These are phyloP conservation scores for Sicus ferrugineus DNA, from an alignment of 2,888 invertebrate species.

Conservation along the genomic window DNA sequence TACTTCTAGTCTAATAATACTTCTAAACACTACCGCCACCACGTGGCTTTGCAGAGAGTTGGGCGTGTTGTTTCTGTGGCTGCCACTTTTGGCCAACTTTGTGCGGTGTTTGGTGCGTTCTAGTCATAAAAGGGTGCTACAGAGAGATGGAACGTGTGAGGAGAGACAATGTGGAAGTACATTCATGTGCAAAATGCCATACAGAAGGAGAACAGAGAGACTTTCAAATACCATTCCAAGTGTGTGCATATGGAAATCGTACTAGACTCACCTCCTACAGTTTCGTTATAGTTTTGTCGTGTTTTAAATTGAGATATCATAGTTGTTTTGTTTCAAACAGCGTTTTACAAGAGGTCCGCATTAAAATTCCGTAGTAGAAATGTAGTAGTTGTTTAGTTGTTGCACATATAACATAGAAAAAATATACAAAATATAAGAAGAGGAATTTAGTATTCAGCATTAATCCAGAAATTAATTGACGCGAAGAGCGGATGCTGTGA, in stretches of 20 bases:
- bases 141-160: not conserved
- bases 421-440: constrained; percentile 40
- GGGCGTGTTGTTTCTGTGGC: constrained; percentile 1
- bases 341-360: constrained; percentile 34
- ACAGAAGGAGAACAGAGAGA: constrained; percentile 17
- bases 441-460: constrained; percentile 4
- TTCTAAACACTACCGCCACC: not conserved
- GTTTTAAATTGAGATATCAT: constrained; percentile 43
- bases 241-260: not conserved
- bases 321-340: constrained; percentile 34
- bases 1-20: not conserved
- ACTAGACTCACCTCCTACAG: constrained; percentile 57
- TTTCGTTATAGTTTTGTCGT: constrained; percentile 43
- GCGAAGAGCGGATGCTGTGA: too few relatives aligned
- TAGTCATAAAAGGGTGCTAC: constrained; percentile 4
- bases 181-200: not conserved
- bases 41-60: not conserved
- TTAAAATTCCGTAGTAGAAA: constrained; percentile 39
- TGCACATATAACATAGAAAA: constrained; percentile 37
- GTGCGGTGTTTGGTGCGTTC: not conserved
- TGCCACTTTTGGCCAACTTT: not conserved
- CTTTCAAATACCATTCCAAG: constrained; percentile 49
- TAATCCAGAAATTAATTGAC: not conserved
- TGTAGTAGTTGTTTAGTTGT: constrained; percentile 34
- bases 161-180: not conserved